phyloP scores from a whole-genome alignment of 2,797 vertebrate genomes.

The Peromyscus melanophrys region DNA sequence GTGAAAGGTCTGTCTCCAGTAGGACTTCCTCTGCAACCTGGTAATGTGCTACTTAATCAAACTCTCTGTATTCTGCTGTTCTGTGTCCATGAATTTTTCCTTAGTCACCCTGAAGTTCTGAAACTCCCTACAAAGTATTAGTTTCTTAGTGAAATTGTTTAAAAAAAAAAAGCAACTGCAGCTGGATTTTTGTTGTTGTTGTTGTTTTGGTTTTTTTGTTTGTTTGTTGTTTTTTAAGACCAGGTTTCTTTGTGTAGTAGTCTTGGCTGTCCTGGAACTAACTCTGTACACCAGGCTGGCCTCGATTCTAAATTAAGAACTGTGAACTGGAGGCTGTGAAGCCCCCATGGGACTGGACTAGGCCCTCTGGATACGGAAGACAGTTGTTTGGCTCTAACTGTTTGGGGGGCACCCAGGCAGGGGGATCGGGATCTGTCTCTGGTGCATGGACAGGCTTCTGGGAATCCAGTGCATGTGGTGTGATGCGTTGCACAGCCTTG shows the following conservation, averaged over 20 bases:
- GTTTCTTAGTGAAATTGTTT: slow-evolving; percentile 12
- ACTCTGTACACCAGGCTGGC: too few relatives aligned
- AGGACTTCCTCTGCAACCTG: neutral
- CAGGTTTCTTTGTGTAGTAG: neutral
- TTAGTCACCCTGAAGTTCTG: neutral
- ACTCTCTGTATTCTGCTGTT: neutral
- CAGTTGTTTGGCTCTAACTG: too few relatives aligned
- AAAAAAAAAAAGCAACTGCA: neutral
- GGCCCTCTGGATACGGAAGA: too few relatives aligned
- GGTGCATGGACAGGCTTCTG: too few relatives aligned
- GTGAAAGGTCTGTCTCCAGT: too few relatives aligned
- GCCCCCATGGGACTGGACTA: too few relatives aligned
- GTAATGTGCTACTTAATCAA: neutral
- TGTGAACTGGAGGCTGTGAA: too few relatives aligned
- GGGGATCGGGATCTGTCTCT: too few relatives aligned
- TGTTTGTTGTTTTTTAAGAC: neutral
- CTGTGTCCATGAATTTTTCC: neutral
- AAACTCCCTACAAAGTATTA: neutral
- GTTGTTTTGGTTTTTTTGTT: neutral
- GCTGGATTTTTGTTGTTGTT: neutral
- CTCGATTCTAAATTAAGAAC: too few relatives aligned
- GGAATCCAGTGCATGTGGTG: too few relatives aligned
- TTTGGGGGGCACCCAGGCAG: too few relatives aligned
- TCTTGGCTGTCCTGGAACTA: neutral
- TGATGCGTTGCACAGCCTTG: too few relatives aligned